Percentiles rank a stretch among this genome's conserved stretches.
phyloP scores from a whole-genome alignment of 92 coral and sea anemone genomes.

The Umimayanthus kanabou region DNA sequence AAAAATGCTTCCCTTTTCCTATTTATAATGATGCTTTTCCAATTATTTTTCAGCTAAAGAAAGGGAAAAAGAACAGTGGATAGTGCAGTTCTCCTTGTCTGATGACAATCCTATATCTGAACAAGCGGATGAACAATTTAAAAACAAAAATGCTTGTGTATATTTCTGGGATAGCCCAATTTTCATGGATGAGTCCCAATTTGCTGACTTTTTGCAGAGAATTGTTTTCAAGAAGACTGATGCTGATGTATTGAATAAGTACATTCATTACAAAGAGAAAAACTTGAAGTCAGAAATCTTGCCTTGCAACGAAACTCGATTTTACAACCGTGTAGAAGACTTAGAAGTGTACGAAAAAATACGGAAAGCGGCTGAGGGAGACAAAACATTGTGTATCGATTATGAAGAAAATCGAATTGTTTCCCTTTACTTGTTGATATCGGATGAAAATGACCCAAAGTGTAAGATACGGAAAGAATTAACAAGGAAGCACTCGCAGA shows the following conservation, averaged over 20 bases:
- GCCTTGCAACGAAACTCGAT: not conserved
- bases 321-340: not conserved
- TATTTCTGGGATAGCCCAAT: conserved; percentile 42
- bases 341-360: not conserved
- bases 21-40: not conserved
- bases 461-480: conserved; percentile 24
- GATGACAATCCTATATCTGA: conserved; percentile 19
- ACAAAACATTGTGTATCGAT: not conserved
- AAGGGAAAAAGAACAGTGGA: not conserved
- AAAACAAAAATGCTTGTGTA: not conserved
- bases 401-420: conserved; percentile 5
- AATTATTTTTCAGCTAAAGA: conserved; percentile 8
- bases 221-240: conserved; percentile 28
- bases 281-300: not conserved
- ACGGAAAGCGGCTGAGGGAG: not conserved
- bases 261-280: not conserved
- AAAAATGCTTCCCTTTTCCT: too few relatives aligned
- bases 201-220: conserved; percentile 27
- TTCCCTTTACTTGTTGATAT: conserved; percentile 23
- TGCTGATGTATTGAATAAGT: not conserved
- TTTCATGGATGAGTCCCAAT: conserved; percentile 34
- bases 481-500: not conserved
- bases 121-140: not conserved
- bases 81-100: conserved; percentile 21
- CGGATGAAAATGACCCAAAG: conserved; percentile 17